A percentile compares a stretch with the other conserved stretches of the same genome.
Evolutionary conservation across 2,888 invertebrate genomes (phyloP).

Genomic region (Drosophila falleni): DNA sequence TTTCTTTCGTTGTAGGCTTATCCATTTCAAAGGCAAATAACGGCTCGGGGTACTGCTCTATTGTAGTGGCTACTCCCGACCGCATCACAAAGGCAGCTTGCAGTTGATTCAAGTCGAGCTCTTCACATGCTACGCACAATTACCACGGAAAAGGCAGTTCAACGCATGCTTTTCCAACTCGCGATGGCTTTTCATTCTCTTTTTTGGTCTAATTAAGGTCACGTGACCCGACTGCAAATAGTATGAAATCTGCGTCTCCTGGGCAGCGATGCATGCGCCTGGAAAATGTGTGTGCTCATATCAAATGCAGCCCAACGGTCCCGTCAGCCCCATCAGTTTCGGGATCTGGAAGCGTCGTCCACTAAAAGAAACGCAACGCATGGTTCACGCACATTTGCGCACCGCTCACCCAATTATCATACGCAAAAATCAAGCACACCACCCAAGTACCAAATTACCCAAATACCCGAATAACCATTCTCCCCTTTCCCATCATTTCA

Average conservation of each 20-base stretch:
- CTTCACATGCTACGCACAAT: conserved; percentile 59
- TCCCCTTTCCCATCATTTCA: background rate
- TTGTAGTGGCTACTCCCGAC: conserved; percentile 10
- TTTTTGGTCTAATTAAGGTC: conserved; percentile 72
- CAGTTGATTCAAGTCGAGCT: conserved; percentile 25
- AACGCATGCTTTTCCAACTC: conserved; percentile 39
- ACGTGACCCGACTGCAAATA: conserved; percentile 64
- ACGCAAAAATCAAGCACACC: conserved; percentile 56
- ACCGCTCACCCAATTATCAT: conserved; percentile 64
- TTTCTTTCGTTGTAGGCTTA: conserved; percentile 8
- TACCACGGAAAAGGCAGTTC: conserved; percentile 35
- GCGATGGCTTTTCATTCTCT: conserved; percentile 1
- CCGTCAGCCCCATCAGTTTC: background rate
- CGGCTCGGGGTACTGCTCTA: conserved; percentile 10
- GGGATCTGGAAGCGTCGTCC: conserved; percentile 17
- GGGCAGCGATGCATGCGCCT: conserved; percentile 66
- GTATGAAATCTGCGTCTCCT: conserved; percentile 32
- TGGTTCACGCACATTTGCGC: conserved; percentile 65
- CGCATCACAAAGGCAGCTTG: conserved; percentile 34
- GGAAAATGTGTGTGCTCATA: conserved; percentile 57
- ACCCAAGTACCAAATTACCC: background rate
- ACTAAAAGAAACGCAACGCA: conserved; percentile 51
- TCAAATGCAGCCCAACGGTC: conserved; percentile 61
- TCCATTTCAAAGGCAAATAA: conserved; percentile 28
- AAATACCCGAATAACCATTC: background rate